Base-by-base conservation (phyloP, 1,140 invertebrate genomes). In the Cydia splendana region DNA sequence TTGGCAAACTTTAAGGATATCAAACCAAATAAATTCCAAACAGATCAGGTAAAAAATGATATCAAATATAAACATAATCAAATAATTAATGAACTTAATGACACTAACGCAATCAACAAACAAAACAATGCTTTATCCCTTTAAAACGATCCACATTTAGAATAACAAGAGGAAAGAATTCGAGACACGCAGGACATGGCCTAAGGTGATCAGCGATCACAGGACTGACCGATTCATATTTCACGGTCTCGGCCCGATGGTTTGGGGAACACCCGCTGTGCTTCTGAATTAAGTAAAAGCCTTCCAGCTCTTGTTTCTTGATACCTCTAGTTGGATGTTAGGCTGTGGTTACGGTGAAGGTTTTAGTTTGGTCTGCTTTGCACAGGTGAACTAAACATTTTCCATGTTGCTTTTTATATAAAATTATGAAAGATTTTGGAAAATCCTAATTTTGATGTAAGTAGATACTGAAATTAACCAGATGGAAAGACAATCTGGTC, bases 241-340 rank as follows among this genome's bases (percentile, higher is more conserved):
- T 93, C 90, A 93, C 91, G 88, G 85, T 82, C 78, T 83, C 83
- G 79, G 78, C 51, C 83, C 84, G 76, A 90, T 87, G 87, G 84
- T 88, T 93, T 90, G 76, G 90, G 91, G 91, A 92, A 90, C 91
- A 87, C 91, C 91, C 91, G 91, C 91, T 93, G 91, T 88, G 91
- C 91, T 93, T 89, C 91, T 93, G 91, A 92, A 93, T 93, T 93
- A 92, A 93, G 91, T 92, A 93, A 93, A 93, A 92, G 89, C 91
- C 91, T 92, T 91, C 91, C 87, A 92, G 91, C 91, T 91, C 91
- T 93, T 93, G 91, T 93, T 92, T 92, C 87, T 92, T 89, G 87
- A 92, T 89, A 89, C 89, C 91, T 88, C 87, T 93, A 91, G 90
- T 90, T 87, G 82, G 83, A 53, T 77, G 51, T 87, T 80, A 85